Conservation (phyloP, 2,797 vertebrate species). For the Anniella stebbinsi region DNA sequence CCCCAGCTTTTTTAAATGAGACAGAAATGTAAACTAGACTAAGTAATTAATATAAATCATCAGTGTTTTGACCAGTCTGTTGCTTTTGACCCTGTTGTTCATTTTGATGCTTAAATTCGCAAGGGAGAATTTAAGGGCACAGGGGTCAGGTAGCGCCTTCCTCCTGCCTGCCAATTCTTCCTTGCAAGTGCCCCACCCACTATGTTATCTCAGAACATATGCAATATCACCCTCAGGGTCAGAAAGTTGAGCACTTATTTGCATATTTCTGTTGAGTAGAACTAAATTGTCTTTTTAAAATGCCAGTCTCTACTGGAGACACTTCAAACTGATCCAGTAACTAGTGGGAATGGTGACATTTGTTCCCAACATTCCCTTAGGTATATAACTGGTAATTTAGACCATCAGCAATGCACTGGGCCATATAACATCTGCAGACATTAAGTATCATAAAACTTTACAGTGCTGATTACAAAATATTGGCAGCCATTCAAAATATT, state of each 20-base stretch:
- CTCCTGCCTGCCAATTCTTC: too few species aligned
- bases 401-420: conserved; percentile 73
- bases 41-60: too few species aligned
- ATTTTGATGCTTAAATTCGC: too few species aligned
- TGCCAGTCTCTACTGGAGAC: conserved; percentile 70
- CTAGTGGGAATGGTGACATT: conserved; percentile 70
- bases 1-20: too few species aligned
- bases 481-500: conserved; percentile 78
- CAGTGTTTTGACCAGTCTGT: too few species aligned
- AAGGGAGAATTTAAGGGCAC: too few species aligned
- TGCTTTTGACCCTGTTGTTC: too few species aligned
- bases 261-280: not conserved
- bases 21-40: too few species aligned
- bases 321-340: conserved; percentile 76
- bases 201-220: not conserved
- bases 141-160: too few species aligned
- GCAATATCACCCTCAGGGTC: not conserved
- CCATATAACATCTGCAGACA: conserved; percentile 79
- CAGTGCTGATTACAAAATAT: conserved; percentile 78
- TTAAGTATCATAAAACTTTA: conserved; percentile 79
- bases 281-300: conserved; percentile 71
- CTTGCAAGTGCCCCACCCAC: not conserved
- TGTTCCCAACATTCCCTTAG: conserved; percentile 67
- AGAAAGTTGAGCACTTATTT: not conserved
- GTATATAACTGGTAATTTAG: conserved; percentile 79